These are phyloP conservation scores for Hiodon tergisus DNA, from an alignment of 2,113 vertebrate genomes.

Conservation along the genomic window DNA sequence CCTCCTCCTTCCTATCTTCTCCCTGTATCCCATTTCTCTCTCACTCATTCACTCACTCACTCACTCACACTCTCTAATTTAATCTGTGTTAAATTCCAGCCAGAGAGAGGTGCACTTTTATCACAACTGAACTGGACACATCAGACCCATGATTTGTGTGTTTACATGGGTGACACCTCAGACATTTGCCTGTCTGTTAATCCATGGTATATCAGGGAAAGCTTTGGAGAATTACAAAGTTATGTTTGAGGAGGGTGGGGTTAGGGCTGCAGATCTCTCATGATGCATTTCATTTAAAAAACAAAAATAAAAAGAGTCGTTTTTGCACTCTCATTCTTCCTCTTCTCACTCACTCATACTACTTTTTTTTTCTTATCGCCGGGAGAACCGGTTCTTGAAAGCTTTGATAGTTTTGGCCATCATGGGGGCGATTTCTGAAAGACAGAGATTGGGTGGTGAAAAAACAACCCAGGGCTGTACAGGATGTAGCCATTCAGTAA, in stretches of 20 bases:
- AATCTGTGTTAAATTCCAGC: conserved; percentile 36
- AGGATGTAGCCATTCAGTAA: too few species aligned
- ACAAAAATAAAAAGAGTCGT: conserved; percentile 21
- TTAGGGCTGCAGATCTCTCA: conserved; percentile 29
- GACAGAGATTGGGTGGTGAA: not conserved
- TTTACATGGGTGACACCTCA: conserved; percentile 13
- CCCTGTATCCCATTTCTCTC: conserved; percentile 23
- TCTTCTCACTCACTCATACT: conserved; percentile 24
- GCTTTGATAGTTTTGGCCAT: conserved; percentile 99
- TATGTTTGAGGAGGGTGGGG: not conserved
- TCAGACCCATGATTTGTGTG: conserved; percentile 13
- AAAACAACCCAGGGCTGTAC: too few species aligned
- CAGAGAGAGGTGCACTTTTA: conserved; percentile 1
- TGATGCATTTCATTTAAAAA: conserved; percentile 23
- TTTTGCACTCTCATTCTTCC: conserved; percentile 37
- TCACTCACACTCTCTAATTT: conserved; percentile 27
- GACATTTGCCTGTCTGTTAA: not conserved
- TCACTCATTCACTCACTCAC: conserved; percentile 3
- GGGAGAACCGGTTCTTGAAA: conserved; percentile 96
- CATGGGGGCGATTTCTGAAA: conserved; percentile 95
- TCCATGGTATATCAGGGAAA: conserved; percentile 14
- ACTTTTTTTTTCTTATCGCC: conserved; percentile 71
- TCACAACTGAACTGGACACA: not conserved
- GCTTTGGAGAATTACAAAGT: conserved; percentile 15
- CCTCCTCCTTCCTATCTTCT: conserved; percentile 7